phyloP scores from a whole-genome alignment of 2,797 vertebrate species.

The Pantherophis alleghaniensis region DNA sequence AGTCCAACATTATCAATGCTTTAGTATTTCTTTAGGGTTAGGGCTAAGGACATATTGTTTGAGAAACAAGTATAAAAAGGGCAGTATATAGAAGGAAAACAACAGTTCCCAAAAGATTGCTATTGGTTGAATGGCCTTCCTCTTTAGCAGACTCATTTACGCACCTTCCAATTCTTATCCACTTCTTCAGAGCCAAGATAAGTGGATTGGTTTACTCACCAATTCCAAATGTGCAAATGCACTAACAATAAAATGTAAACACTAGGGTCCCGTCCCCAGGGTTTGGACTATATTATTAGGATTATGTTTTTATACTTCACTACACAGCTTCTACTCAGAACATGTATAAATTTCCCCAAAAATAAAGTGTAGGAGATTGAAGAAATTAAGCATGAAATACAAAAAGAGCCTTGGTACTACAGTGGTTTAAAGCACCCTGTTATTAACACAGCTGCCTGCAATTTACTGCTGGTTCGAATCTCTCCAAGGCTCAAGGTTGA shows the following conservation, averaged over 20 bases:
- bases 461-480: too few species aligned
- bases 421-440: too few species aligned
- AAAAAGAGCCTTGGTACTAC: too few species aligned
- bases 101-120: neutral
- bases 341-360: neutral
- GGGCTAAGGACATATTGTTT: neutral
- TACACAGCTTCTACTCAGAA: neutral
- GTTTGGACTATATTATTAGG: neutral
- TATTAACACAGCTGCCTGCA: too few species aligned
- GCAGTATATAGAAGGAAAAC: neutral
- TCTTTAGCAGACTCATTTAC: neutral
- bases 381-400: neutral
- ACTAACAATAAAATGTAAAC: neutral
- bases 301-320: neutral
- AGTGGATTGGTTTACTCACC: neutral
- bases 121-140: neutral
- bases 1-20: neutral
- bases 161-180: neutral
- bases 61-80: neutral
- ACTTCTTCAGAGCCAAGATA: neutral
- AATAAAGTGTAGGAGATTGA: neutral
- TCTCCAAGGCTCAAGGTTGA: too few species aligned
- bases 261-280: accelerated
- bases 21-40: neutral
- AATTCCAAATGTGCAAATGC: neutral